Conservation (phyloP, 2,113 vertebrate genomes). For the Orthonyx spaldingii region DNA sequence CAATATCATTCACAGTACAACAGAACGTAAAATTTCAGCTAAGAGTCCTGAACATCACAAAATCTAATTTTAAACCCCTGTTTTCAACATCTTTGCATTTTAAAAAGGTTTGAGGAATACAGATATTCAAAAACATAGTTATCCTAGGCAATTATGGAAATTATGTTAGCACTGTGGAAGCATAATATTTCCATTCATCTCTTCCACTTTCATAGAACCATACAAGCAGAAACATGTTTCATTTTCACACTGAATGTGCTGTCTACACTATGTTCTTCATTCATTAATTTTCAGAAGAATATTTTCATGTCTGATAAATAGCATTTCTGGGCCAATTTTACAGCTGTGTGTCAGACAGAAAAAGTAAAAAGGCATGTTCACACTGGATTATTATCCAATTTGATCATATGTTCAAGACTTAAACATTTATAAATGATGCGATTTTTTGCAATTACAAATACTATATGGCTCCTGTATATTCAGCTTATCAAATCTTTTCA, state of each 20-base stretch:
- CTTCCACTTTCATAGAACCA: neutral
- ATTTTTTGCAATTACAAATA: neutral
- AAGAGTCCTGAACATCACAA: neutral
- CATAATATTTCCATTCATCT: neutral
- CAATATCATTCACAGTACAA: neutral
- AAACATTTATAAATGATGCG: neutral
- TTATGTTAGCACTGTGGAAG: neutral
- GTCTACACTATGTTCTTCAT: neutral
- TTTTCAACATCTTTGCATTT: neutral
- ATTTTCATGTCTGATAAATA: neutral
- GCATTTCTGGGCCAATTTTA: neutral
- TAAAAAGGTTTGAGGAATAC: neutral
- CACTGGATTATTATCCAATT: neutral
- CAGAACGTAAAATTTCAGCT: neutral
- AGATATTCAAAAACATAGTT: neutral
- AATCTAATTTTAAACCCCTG: neutral
- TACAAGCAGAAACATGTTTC: neutral
- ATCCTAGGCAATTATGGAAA: neutral
- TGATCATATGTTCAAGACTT: neutral
- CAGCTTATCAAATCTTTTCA: neutral
- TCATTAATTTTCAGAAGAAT: neutral
- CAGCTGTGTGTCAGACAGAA: neutral
- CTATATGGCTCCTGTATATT: neutral
- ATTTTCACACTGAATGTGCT: neutral
- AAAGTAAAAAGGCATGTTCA: neutral